A percentile compares a stretch with the other conserved stretches of the same genome.
Evolutionary conservation across 92 coral and sea anemone species (phyloP).

Genomic region (Anthopleura xanthogrammica): DNA sequence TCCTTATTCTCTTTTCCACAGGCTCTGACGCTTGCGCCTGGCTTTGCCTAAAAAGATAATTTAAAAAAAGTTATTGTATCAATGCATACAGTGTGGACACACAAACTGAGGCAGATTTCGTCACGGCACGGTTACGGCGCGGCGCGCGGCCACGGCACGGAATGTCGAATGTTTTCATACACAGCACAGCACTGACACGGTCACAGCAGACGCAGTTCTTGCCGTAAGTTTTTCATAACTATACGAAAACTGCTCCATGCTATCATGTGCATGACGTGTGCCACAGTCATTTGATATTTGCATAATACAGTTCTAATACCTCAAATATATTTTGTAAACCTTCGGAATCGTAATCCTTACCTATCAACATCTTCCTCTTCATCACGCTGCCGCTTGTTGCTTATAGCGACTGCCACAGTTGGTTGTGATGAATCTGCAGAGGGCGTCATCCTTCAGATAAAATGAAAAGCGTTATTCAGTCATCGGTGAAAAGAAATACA

Average conservation of each 20-base stretch:
- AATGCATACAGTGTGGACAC: background rate
- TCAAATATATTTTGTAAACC: background rate
- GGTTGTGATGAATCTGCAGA: constrained; percentile 25
- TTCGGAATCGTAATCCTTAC: constrained; percentile 2
- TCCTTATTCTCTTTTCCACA: constrained; percentile 62
- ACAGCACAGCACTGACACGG: too few species aligned
- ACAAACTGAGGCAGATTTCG: background rate
- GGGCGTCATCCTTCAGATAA: background rate
- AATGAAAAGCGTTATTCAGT: background rate
- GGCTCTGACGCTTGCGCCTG: constrained; percentile 51
- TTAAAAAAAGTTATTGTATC: background rate
- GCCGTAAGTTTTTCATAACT: too few species aligned
- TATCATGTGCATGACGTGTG: too few species aligned
- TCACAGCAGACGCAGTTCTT: too few species aligned
- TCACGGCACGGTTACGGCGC: too few species aligned
- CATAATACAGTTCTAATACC: too few species aligned
- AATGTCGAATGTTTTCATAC: too few species aligned
- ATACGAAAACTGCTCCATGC: too few species aligned
- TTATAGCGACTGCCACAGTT: constrained; percentile 18
- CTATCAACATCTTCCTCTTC: constrained; percentile 58
- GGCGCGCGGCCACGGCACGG: too few species aligned
- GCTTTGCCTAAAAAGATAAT: constrained; percentile 5
- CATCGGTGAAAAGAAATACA: background rate
- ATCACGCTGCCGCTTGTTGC: constrained; percentile 76
- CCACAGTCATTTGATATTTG: too few species aligned